Conservation (phyloP, 2,797 vertebrate genomes). For the Spinus pinus region DNA sequence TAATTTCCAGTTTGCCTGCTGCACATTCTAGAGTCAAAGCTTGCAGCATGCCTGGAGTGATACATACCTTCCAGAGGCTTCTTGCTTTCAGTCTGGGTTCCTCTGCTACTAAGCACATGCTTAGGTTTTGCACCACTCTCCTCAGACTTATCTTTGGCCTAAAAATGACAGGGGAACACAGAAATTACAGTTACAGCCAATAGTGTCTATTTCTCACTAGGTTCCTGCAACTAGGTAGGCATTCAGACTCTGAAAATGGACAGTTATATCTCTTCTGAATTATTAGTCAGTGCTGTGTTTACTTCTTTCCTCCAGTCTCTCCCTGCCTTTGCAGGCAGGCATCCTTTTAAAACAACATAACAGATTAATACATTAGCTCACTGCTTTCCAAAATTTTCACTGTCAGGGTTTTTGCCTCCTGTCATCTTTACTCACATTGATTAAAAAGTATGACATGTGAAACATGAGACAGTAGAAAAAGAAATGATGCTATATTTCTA, state of each 20-base stretch:
- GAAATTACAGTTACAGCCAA: background rate
- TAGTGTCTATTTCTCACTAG: background rate
- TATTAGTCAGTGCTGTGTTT: background rate
- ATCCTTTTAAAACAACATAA: background rate
- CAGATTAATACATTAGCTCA: background rate
- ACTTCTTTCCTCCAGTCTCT: background rate
- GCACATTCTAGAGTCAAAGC: background rate
- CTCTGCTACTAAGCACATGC: conserved; percentile 62
- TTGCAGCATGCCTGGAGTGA: background rate
- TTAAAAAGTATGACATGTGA: background rate
- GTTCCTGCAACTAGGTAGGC: background rate
- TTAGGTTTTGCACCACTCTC: conserved; percentile 73
- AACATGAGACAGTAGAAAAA: background rate
- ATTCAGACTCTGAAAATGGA: background rate
- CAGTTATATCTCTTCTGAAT: background rate
- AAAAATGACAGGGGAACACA: conserved; percentile 30
- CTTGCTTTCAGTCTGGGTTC: conserved; percentile 69
- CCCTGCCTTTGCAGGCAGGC: background rate
- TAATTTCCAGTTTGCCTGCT: background rate
- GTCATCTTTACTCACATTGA: background rate
- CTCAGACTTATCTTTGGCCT: conserved; percentile 80
- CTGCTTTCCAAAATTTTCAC: background rate
- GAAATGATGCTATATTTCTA: background rate
- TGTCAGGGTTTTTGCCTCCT: background rate
- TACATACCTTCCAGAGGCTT: conserved; percentile 73